Base-by-base conservation (phyloP, 2,113 vertebrate genomes). In the Ochotona princeps region DNA sequence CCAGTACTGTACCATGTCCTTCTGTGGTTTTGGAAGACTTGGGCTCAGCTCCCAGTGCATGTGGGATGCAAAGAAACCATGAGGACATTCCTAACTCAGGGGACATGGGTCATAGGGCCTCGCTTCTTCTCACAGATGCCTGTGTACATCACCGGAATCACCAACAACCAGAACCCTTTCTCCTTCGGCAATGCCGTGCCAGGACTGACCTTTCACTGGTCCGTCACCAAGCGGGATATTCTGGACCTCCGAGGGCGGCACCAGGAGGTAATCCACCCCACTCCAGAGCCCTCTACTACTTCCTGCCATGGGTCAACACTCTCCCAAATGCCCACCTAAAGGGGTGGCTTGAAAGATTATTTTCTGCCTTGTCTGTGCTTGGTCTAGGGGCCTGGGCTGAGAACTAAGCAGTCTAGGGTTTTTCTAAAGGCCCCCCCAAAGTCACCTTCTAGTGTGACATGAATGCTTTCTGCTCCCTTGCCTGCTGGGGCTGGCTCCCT, bases 91-190 rank as follows among this genome's bases (percentile, higher is more conserved):
- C 30, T 0, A 0, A 35, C 10, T 0, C 26, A 0, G 4, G 25
- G 67, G 15, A 3, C 1, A 20, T 0, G 20, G 23, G 7, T 83
- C 65, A 93, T 1, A 11, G 1, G 9, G 83, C 44, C 63, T 47
- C 54, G 0, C 90, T 96, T 96, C 65, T 94, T 12, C 0, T 85
- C 82, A 17, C 82, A 99, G 98, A 98, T 99, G 99, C 99, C 99
- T 0, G 99, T 99, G 8, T 99, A 99, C 69, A 97, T 99, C 90
- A 99, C 99, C 87, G 99, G 99, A 79, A 97, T 99, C 91, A 99
- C 99, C 93, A 99, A 97, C 92, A 99, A 96, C 86, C 99, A 99
- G 97, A 99, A 98, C 3, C 99, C 99, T n/a, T 99, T 99, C 96
- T 99, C 99, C 7, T 99, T 99, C 82, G 99, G 98, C 51, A 99